phyloP scores from a whole-genome alignment of 2,113 vertebrate species.

The Delphinapterus leucas region DNA sequence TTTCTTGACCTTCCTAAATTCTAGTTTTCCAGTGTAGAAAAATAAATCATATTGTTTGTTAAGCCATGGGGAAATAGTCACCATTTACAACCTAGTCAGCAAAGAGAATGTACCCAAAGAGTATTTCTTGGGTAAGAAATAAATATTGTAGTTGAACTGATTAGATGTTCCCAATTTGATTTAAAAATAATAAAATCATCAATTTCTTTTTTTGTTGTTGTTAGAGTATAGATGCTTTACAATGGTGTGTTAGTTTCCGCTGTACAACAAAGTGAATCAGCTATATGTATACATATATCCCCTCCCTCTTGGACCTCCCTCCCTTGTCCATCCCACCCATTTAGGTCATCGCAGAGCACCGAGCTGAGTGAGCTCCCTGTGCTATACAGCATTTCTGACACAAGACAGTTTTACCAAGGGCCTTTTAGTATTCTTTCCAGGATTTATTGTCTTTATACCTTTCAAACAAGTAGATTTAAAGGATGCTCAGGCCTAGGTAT shows the following conservation, averaged over 20 bases:
- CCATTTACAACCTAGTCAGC: neutral
- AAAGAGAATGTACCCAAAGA: neutral
- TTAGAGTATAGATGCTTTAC: too few relatives aligned
- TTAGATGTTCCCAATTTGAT: neutral
- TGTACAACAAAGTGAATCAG: too few relatives aligned
- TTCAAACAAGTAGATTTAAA: neutral
- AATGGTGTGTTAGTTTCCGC: too few relatives aligned
- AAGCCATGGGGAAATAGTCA: neutral
- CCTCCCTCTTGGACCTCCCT: too few relatives aligned
- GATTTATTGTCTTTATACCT: conserved; percentile 3
- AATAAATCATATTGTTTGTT: neutral
- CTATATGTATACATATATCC: too few relatives aligned
- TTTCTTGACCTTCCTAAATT: neutral
- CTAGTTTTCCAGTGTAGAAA: neutral
- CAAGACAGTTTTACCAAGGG: neutral
- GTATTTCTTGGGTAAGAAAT: neutral
- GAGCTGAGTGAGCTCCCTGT: too few relatives aligned
- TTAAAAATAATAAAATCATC: conserved; percentile 34
- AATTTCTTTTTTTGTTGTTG: neutral
- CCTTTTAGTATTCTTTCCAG: neutral
- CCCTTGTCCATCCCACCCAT: too few relatives aligned
- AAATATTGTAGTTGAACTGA: neutral
- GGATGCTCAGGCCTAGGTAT: neutral
- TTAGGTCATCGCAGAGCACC: too few relatives aligned
- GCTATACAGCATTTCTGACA: neutral